These are phyloP conservation scores for Chorisops tibialis DNA, from an alignment of 2,888 invertebrate genomes.

Conservation along the genomic window DNA sequence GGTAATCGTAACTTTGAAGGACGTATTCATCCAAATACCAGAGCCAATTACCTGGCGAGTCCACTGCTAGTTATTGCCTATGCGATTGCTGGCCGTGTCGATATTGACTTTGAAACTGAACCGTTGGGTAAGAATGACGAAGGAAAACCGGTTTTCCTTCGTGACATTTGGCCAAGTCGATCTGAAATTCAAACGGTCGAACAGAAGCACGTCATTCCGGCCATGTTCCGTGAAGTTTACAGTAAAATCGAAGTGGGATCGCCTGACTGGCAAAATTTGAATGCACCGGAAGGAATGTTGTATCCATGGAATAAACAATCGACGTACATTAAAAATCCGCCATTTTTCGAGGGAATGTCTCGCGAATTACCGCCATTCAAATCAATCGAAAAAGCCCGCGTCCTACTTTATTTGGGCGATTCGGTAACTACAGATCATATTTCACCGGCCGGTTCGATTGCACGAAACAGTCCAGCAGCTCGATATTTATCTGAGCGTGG, in stretches of 20 bases:
- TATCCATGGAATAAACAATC: constrained; percentile 90
- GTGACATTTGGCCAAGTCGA: constrained; percentile 94
- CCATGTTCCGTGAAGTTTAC: constrained; percentile 87
- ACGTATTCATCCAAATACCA: constrained; percentile 91
- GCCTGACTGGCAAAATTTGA: constrained; percentile 76
- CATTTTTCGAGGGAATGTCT: constrained; percentile 87
- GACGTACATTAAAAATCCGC: constrained; percentile 94
- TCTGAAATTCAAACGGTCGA: constrained; percentile 88
- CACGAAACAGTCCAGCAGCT: constrained; percentile 84
- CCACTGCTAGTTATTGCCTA: constrained; percentile 96
- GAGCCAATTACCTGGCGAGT: constrained; percentile 97
- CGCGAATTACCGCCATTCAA: constrained; percentile 56
- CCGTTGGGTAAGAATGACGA: constrained; percentile 67
- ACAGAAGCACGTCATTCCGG: constrained; percentile 83
- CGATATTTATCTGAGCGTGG: constrained; percentile 47
- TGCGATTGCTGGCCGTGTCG: constrained; percentile 91
- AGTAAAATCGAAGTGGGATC: constrained; percentile 82
- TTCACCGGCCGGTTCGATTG: constrained; percentile 96
- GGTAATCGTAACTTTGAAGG: constrained; percentile 99
- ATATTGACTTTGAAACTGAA: constrained; percentile 90
- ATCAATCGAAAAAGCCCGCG: constrained; percentile 70
- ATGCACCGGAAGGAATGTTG: constrained; percentile 74
- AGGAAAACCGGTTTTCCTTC: constrained; percentile 75
- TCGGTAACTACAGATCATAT: constrained; percentile 99
- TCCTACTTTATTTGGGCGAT: constrained; percentile 85